Evolutionary conservation across 37 sponge, comb jelly and placozoan species (phyloP), one percentile per base, ranked within the genome.

Genomic region (Bolinopsis microptera): DNA sequence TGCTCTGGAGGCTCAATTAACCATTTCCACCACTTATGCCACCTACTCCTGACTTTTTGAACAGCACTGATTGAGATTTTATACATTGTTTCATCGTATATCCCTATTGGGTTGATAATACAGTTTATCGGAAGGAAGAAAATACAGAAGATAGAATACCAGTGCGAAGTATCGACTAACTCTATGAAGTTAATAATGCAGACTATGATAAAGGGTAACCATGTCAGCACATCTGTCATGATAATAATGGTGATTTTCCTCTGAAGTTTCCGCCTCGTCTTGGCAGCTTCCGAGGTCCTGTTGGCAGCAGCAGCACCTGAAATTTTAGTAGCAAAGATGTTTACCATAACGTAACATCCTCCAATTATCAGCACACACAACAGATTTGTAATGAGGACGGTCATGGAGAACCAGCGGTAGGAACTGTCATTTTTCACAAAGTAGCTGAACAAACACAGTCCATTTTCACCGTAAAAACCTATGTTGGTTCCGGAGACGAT

Each of bases 81-180:
- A n/a, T n/a, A n/a, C n/a, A n/a, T n/a, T n/a, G n/a, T 24, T 30
- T 28, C 36, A 23, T 80, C 36, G 2, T 35, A 23, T 36, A 80
- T 80, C 36, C 31, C 38, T 9, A 80, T 80, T 8, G 83, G 83
- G 36, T 80, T 80, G 35, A 80, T 80, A 38, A 80, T 27, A 5
- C 38, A 80, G 83, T 80, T 80, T 5, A 35, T 35, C 23, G 83
- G 83, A 9, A 80, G 83, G 83, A 80, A 27, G 8, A 80, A 5
- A 13, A 80, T 27, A 23, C 38, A 27, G 36, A 80, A 80, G 33
- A 36, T 36, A 2, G 38, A 35, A 35, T 80, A 80, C 83, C 36
- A 36, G 28, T 80, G 18, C 3, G 28, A 27, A 1, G 38, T 36
- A 18, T 80, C 83, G 21, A 80, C 22, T 35, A 36, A 5, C n/a